Evolutionary conservation across 2,888 invertebrate genomes (phyloP).

Genomic region (Glaucopsyche alexis): DNA sequence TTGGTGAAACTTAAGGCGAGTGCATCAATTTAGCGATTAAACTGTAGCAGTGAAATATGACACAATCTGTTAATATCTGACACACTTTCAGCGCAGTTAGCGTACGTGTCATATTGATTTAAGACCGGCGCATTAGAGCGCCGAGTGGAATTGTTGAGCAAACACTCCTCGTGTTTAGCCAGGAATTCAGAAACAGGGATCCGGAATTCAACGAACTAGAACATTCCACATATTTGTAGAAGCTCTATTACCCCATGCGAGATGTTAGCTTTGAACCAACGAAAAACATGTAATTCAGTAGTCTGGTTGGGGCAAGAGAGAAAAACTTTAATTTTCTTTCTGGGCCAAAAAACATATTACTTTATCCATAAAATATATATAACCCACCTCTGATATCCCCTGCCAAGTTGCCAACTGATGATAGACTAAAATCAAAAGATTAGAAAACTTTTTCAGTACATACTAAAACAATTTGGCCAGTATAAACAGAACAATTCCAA

Average conservation of each 20-base stretch:
- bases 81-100: slow-evolving; percentile 39
- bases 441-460: neutral
- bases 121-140: slow-evolving; percentile 32
- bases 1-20: neutral
- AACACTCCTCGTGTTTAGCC: slow-evolving; percentile 32
- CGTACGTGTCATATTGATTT: slow-evolving; percentile 39
- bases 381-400: too few relatives aligned
- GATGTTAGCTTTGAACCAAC: neutral
- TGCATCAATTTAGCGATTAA: neutral
- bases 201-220: slow-evolving; percentile 23
- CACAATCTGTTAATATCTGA: slow-evolving; percentile 24
- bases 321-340: too few relatives aligned
- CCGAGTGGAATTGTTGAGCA: slow-evolving; percentile 37
- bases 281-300: too few relatives aligned
- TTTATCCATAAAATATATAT: too few relatives aligned
- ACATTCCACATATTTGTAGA: slow-evolving; percentile 12
- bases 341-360: too few relatives aligned
- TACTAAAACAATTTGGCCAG: neutral
- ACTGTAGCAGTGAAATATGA: slow-evolving; percentile 22
- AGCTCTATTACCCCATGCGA: neutral
- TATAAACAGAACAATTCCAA: neutral
- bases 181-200: slow-evolving; percentile 28
- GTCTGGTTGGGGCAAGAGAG: too few relatives aligned
- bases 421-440: neutral
- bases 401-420: too few relatives aligned